Percentiles rank a stretch among this genome's conserved stretches.
phyloP scores from a whole-genome alignment of 2,888 invertebrate genomes.

The Dicyrtoma fusca region DNA sequence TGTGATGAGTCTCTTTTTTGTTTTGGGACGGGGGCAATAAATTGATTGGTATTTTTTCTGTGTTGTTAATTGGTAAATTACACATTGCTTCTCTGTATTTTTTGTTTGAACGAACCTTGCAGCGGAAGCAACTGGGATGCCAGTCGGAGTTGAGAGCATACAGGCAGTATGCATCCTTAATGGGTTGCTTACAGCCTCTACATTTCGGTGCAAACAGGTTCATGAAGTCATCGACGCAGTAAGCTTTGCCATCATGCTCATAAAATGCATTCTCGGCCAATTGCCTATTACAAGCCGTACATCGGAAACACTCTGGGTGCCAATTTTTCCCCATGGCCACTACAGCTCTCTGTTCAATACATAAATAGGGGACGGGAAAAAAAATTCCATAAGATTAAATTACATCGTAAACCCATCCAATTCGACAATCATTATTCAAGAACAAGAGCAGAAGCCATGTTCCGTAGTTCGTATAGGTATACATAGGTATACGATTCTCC shows the following conservation, averaged over 20 bases:
- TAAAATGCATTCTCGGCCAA: constrained; percentile 41
- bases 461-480: not conserved
- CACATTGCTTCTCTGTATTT: too few species aligned
- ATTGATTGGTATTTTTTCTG: too few species aligned
- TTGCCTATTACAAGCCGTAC: constrained; percentile 42
- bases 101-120: constrained; percentile 34
- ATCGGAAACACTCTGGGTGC: constrained; percentile 41
- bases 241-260: constrained; percentile 38
- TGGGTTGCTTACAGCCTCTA: constrained; percentile 50
- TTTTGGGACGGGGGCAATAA: too few species aligned
- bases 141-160: constrained; percentile 49
- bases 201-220: constrained; percentile 54
- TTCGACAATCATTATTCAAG: too few species aligned
- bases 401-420: too few species aligned
- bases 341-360: constrained; percentile 35
- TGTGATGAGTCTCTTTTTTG: not conserved
- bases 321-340: constrained; percentile 39
- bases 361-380: too few species aligned
- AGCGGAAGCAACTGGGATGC: constrained; percentile 51
- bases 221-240: constrained; percentile 48
- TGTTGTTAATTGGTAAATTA: too few species aligned
- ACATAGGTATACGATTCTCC: too few species aligned
- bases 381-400: too few species aligned
- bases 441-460: not conserved
- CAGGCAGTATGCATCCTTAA: constrained; percentile 47